These are phyloP conservation scores for Carassius auratus DNA, from an alignment of 2,113 vertebrate species.

Conservation along the genomic window DNA sequence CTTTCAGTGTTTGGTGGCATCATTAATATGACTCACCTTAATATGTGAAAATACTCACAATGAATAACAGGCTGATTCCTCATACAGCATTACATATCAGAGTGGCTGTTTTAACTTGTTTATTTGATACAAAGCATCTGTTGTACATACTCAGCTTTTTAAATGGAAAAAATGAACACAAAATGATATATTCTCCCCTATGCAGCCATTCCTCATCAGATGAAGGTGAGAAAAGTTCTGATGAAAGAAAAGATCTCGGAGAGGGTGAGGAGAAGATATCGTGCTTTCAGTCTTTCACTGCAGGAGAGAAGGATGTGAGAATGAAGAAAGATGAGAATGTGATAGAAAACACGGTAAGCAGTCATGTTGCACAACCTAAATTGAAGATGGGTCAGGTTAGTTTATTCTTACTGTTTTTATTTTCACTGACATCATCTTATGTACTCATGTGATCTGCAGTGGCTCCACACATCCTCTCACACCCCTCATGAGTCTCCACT, in stretches of 20 bases:
- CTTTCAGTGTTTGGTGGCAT: slow-evolving; percentile 3
- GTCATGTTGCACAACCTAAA: not conserved
- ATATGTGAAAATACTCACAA: slow-evolving; percentile 29
- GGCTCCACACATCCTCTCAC: too few relatives aligned
- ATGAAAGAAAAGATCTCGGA: slow-evolving; percentile 31
- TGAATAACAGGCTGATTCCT: slow-evolving; percentile 26
- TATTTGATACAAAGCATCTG: not conserved
- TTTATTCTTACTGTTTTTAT: too few relatives aligned
- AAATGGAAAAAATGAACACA: not conserved
- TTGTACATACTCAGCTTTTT: not conserved
- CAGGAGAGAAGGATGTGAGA: slow-evolving; percentile 42
- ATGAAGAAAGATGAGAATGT: slow-evolving; percentile 36
- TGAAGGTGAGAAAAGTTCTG: slow-evolving; percentile 26
- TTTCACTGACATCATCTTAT: not conserved
- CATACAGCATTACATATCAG: not conserved
- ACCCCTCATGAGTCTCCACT: too few relatives aligned
- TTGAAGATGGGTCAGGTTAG: too few relatives aligned
- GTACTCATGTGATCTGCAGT: not conserved
- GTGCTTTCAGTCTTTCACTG: slow-evolving; percentile 35
- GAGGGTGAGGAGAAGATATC: slow-evolving; percentile 21
- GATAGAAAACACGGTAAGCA: not conserved
- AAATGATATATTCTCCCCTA: not conserved
- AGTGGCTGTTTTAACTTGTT: slow-evolving; percentile 28
- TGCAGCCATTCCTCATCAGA: slow-evolving; percentile 34
- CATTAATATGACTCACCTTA: slow-evolving; percentile 46